A percentile compares a stretch with the other conserved stretches of the same genome.
Evolutionary conservation across 2,113 vertebrate genomes (phyloP).

Genomic region (Albula glossodonta): DNA sequence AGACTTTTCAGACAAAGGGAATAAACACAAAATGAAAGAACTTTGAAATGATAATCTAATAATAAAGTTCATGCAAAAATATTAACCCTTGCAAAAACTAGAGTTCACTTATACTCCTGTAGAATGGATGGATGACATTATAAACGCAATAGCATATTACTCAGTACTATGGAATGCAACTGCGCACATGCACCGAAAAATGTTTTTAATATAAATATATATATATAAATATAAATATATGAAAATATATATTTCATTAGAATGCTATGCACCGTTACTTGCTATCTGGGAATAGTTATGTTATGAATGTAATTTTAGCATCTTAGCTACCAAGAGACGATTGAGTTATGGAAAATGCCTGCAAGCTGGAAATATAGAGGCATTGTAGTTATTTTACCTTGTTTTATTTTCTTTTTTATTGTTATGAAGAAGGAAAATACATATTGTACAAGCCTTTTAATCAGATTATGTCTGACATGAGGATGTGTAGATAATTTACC

Average conservation of each 20-base stretch:
- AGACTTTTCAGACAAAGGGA: conserved; percentile 25
- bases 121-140: conserved; percentile 76
- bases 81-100: conserved; percentile 75
- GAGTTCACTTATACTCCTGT: conserved; percentile 75
- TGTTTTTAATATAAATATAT: conserved; percentile 76
- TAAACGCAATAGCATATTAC: conserved; percentile 79
- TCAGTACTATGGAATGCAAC: conserved; percentile 78
- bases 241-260: conserved; percentile 76
- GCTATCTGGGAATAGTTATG: conserved; percentile 75
- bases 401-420: conserved; percentile 73
- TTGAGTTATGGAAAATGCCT: conserved; percentile 74
- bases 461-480: conserved; percentile 62
- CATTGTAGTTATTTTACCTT: conserved; percentile 69
- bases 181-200: conserved; percentile 78
- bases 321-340: conserved; percentile 75
- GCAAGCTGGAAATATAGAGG: conserved; percentile 64
- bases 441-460: conserved; percentile 73
- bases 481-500: conserved; percentile 74
- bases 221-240: conserved; percentile 52
- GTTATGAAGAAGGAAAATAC: conserved; percentile 68
- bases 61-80: conserved; percentile 74
- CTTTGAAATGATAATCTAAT: conserved; percentile 54
- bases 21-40: conserved; percentile 48
- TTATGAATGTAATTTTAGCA: conserved; percentile 79
- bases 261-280: conserved; percentile 80